These are phyloP conservation scores for Triplophysa siluroides DNA, from an alignment of 2,113 vertebrate genomes.

Conservation along the genomic window DNA sequence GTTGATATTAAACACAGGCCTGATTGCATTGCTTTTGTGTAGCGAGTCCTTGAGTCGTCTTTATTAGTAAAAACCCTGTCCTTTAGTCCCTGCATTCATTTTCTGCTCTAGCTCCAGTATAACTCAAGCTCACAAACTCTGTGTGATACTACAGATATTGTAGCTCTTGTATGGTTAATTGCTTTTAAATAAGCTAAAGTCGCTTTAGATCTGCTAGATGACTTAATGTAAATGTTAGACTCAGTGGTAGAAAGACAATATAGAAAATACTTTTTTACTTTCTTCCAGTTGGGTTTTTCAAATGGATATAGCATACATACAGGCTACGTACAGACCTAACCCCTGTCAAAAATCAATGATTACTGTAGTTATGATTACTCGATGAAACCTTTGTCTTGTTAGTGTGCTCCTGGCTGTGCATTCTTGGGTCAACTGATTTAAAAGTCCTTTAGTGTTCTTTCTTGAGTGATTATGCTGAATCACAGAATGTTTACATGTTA, in stretches of 20 bases:
- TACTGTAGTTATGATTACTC: not conserved
- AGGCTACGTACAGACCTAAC: not conserved
- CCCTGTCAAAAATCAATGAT: not conserved
- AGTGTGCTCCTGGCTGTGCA: not conserved
- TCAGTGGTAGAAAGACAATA: not conserved
- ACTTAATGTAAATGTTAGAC: not conserved
- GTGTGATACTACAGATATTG: too few species aligned
- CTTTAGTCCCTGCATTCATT: too few species aligned
- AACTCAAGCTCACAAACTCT: too few species aligned
- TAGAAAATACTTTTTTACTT: not conserved
- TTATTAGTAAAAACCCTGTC: too few species aligned
- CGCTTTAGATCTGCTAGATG: too few species aligned
- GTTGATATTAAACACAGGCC: constrained; percentile 9
- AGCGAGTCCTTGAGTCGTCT: not conserved
- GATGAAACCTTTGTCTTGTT: not conserved
- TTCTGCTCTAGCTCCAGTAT: too few species aligned
- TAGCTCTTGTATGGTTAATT: too few species aligned
- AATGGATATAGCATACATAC: not conserved
- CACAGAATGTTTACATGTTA: not conserved
- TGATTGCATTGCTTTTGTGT: constrained; percentile 20
- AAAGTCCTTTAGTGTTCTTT: not conserved
- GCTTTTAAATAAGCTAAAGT: too few species aligned
- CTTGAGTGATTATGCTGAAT: not conserved
- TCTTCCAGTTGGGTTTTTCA: not conserved
- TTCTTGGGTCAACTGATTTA: too few species aligned